Conservation (phyloP, 2,888 invertebrate species). For the Leptopilina myrica region DNA sequence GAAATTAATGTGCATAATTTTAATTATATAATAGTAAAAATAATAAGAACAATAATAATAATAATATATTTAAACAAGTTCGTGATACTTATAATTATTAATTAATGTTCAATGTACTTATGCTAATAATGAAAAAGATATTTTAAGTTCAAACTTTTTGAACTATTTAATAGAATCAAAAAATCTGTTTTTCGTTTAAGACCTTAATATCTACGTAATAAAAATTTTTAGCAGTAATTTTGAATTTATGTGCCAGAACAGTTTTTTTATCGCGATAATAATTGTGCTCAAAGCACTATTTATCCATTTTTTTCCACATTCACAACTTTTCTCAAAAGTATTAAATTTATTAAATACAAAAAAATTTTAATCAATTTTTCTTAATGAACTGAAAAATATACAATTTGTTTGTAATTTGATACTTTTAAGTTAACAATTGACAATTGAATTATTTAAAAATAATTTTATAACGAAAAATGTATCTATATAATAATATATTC, state of each 20-base stretch:
- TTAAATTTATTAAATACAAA: too few relatives aligned
- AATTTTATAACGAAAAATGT: neutral
- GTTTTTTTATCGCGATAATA: neutral
- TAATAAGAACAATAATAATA: too few relatives aligned
- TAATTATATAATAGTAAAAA: neutral
- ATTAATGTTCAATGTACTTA: conserved; percentile 16
- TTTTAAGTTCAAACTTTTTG: neutral
- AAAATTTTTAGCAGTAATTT: neutral
- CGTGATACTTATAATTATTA: conserved; percentile 14
- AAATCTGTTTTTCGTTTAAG: neutral
- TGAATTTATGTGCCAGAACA: conserved; percentile 19
- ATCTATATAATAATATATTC: neutral
- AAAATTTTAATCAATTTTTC: too few relatives aligned
- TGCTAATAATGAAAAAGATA: neutral
- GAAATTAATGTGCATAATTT: neutral
- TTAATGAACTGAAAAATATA: too few relatives aligned
- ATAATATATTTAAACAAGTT: conserved; percentile 1
- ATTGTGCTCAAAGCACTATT: neutral
- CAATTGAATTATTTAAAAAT: neutral
- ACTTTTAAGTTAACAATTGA: too few relatives aligned
- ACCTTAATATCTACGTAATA: neutral
- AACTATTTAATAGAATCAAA: conserved; percentile 1
- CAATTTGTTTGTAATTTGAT: too few relatives aligned
- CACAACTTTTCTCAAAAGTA: neutral
- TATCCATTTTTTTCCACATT: neutral